Evolutionary conservation across 2,888 invertebrate genomes (phyloP), one percentile per base, ranked within the genome.

Genomic region (Lasioglossum leucozonium): DNA sequence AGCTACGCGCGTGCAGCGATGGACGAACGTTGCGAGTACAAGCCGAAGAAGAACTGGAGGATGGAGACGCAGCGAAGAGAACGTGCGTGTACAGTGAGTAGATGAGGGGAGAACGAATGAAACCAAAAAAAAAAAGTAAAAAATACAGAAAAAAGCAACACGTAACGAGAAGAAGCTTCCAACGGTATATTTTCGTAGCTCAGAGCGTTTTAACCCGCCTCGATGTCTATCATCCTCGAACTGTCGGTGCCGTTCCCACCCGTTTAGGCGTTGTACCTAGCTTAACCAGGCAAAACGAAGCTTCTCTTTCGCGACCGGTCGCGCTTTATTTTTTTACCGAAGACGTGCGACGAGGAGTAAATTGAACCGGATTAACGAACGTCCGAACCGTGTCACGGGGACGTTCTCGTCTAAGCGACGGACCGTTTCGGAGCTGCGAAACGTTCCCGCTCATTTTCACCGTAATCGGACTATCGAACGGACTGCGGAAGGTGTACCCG

Each of bases 131-230:
- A 22, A 18, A 34, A 16, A 30, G 4, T n/a, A 18, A 65, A 16
- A 65, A 65, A 22, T 1, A 18, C 6, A 62, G 72, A 85, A 73
- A 73, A 72, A 81, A 77, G 77, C 44, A 74, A 81, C 44, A 80
- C 44, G 74, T 67, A 76, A 78, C 74, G 77, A 72, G 58, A 71
- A 82, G 79, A 88, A 77, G 82, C 88, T 90, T 86, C 74, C 82
- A 84, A 82, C 84, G 81, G 88, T 91, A 92, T 93, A 93, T 93
- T 93, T 93, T 92, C 92, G 87, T 92, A 92, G 91, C 91, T 89
- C 88, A 89, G 88, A 90, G 91, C 92, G 84, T 91, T 91, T 92
- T 90, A 91, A 85, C 81, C 81, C 58, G 51, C 69, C 81, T 67
- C 80, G 58, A n/a, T 30, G 8, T 47, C 71, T 37, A 1, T 47